Conservation (phyloP, 1,140 invertebrate species). For the Lanistes nyassanus region DNA sequence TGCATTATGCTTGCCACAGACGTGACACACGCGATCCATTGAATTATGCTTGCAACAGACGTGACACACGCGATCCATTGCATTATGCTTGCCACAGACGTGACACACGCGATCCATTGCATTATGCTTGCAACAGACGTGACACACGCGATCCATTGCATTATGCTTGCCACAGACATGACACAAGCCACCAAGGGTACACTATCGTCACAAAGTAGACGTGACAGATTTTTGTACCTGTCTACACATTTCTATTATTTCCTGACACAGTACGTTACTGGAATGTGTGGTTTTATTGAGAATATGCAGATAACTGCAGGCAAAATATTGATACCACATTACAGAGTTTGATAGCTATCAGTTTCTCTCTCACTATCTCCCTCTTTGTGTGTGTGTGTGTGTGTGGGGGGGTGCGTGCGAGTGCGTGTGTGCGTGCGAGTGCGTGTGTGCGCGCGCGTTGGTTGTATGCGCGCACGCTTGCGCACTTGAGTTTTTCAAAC, state of each 20-base stretch:
- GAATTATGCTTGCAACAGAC: no score
- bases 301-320: neutral
- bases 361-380: neutral
- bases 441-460: no score
- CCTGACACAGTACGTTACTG: neutral
- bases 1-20: no score
- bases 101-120: no score
- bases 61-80: no score
- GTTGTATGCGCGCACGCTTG: neutral
- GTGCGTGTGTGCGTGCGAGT: conserved; percentile 1
- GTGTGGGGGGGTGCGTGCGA: neutral
- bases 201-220: neutral
- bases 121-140: no score
- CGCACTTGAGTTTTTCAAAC: neutral
- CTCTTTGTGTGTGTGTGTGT: no score
- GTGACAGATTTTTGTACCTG: neutral
- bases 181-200: no score
- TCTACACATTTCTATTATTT: neutral
- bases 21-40: no score
- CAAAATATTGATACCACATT: neutral
- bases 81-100: no score
- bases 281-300: neutral
- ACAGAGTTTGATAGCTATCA: neutral
- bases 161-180: no score
- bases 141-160: no score